Conservation (phyloP, 2,113 vertebrate species). For the Neolamprologus modestus region DNA sequence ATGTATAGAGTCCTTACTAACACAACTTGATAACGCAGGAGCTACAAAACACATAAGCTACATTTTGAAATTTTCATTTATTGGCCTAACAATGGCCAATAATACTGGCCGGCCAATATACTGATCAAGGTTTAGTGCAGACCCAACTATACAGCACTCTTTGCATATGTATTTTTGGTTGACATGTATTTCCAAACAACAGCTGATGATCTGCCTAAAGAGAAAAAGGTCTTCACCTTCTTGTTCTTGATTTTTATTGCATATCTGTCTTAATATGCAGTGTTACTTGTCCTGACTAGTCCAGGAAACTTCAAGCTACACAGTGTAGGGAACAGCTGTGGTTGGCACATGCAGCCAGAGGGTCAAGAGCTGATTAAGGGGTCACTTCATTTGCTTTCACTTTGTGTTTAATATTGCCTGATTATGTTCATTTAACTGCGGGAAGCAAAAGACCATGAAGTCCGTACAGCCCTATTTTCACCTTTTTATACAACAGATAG, state of each 20-base stretch:
- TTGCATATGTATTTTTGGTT: background rate
- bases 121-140: background rate
- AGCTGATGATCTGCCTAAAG: background rate
- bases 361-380: background rate
- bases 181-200: background rate
- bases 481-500: background rate
- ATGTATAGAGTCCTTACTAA: background rate
- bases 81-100: background rate
- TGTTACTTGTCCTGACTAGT: background rate
- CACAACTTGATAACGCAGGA: fast-evolving
- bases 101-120: background rate
- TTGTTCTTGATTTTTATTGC: background rate
- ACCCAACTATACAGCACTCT: background rate
- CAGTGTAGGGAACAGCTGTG: background rate
- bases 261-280: background rate
- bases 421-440: background rate
- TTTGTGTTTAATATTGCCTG: background rate
- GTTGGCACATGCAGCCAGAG: background rate
- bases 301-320: background rate
- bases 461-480: background rate
- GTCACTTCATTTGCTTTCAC: background rate
- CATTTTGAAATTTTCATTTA: background rate
- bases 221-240: background rate
- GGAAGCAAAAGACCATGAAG: background rate
- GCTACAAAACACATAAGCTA: background rate